phyloP scores from a whole-genome alignment of 2,797 vertebrate genomes.

The Bovichtus variegatus region DNA sequence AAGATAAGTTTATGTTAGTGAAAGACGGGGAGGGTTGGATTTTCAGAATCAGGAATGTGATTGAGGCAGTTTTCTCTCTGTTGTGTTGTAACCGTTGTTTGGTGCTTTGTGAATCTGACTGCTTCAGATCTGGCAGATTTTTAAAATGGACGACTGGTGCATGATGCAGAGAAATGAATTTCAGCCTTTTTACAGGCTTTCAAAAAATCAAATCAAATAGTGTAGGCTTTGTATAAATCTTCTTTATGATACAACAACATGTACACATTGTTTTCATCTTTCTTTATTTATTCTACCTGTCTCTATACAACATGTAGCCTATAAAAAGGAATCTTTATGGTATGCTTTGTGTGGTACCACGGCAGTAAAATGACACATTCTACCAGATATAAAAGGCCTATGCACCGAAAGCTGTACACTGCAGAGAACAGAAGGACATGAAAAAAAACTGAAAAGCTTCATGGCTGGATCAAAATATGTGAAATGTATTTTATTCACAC shows the following conservation, averaged over 20 bases:
- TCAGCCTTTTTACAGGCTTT: not conserved
- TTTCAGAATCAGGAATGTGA: slow-evolving; percentile 51
- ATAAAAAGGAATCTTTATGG: not conserved
- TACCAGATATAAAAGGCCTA: not conserved
- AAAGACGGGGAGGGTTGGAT: slow-evolving; percentile 53
- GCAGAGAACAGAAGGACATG: slow-evolving; percentile 16
- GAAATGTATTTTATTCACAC: slow-evolving; percentile 23
- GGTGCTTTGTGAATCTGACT: slow-evolving; percentile 28
- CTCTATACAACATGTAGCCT: not conserved
- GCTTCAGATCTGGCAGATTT: slow-evolving; percentile 31
- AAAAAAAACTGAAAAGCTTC: slow-evolving; percentile 10
- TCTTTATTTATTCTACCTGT: not conserved
- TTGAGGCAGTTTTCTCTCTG: slow-evolving; percentile 55
- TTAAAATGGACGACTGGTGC: slow-evolving; percentile 8
- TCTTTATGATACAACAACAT: slow-evolving; percentile 3
- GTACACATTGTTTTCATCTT: not conserved
- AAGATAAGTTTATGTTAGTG: slow-evolving; percentile 62
- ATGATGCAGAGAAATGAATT: not conserved
- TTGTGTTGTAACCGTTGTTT: slow-evolving; percentile 49
- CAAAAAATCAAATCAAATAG: not conserved
- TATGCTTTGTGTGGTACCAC: not conserved
- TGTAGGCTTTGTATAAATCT: not conserved
- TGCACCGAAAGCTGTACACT: not conserved
- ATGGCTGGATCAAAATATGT: slow-evolving; percentile 17
- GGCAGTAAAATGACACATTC: slow-evolving; percentile 14